Conservation (phyloP, 2,797 vertebrate species). For the Malacoraja senta region DNA sequence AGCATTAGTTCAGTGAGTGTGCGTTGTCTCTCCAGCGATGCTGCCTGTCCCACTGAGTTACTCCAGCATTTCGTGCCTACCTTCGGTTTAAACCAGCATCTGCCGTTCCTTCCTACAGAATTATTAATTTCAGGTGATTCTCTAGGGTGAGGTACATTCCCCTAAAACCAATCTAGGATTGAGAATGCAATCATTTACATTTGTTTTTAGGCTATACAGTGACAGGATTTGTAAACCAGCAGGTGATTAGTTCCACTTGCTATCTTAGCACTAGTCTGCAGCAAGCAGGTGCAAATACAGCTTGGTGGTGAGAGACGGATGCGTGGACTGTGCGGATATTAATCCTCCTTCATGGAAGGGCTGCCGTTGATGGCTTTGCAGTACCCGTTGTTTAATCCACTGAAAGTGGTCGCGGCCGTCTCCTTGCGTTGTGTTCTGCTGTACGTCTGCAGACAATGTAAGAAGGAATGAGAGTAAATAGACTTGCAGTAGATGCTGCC, state of each 20-base stretch:
- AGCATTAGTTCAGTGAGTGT: no score
- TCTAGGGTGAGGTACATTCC: neutral
- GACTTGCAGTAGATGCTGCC: no score
- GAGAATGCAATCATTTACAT: neutral
- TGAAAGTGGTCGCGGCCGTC: slow-evolving; percentile 45
- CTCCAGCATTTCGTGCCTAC: no score
- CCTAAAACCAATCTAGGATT: neutral
- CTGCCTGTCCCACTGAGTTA: no score
- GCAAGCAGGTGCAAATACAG: neutral
- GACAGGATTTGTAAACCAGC: neutral
- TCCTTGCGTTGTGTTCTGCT: slow-evolving; percentile 54
- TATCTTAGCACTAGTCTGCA: neutral
- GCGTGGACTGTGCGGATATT: slow-evolving; percentile 46
- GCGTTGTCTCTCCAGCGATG: no score
- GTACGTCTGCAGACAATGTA: slow-evolving; percentile 61
- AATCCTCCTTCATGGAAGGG: slow-evolving; percentile 58
- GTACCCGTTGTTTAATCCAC: slow-evolving; percentile 61
- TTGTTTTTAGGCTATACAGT: neutral
- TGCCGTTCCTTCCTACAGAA: no score
- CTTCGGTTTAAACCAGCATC: no score
- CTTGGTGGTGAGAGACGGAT: neutral
- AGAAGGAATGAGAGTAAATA: neutral
- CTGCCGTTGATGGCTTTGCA: slow-evolving; percentile 56
- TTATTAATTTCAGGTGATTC: neutral
- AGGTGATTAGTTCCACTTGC: neutral